Evolutionary conservation across 2,113 vertebrate genomes (phyloP).

Genomic region (Pao palembangensis): DNA sequence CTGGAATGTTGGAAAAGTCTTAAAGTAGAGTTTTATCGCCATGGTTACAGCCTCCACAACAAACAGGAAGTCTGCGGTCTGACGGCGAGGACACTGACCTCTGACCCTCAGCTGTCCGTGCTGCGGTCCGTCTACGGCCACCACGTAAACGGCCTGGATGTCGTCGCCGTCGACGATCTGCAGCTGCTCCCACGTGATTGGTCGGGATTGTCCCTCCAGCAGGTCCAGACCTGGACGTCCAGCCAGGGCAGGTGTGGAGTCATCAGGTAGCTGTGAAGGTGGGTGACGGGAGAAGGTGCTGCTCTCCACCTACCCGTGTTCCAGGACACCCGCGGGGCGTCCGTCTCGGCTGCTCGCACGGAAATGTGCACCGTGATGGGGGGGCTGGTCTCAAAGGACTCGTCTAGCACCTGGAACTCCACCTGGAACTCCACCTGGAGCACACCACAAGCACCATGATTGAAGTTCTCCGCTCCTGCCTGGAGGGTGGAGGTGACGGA

Average conservation of each 20-base stretch:
- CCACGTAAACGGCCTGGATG: slow-evolving; percentile 58
- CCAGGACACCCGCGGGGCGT: slow-evolving; percentile 73
- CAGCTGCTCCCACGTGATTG: slow-evolving; percentile 67
- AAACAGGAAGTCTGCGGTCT: too few relatives aligned
- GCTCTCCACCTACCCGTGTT: slow-evolving; percentile 51
- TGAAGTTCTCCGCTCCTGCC: too few relatives aligned
- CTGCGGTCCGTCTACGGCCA: slow-evolving; percentile 68
- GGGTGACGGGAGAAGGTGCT: background rate
- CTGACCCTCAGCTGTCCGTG: slow-evolving; percentile 56
- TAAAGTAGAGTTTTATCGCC: too few relatives aligned
- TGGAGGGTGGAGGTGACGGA: background rate
- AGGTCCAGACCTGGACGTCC: slow-evolving; percentile 62
- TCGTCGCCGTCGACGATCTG: slow-evolving; percentile 75
- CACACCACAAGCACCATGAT: too few relatives aligned
- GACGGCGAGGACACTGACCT: slow-evolving; percentile 46
- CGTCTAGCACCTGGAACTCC: slow-evolving; percentile 79
- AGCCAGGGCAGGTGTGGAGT: too few relatives aligned
- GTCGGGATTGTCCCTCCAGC: slow-evolving; percentile 69
- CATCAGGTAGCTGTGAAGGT: too few relatives aligned
- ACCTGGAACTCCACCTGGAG: too few relatives aligned
- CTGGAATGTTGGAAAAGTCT: too few relatives aligned
- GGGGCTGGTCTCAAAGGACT: slow-evolving; percentile 60
- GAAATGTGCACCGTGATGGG: slow-evolving; percentile 76
- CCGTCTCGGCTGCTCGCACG: slow-evolving; percentile 67
- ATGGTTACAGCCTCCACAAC: too few relatives aligned